phyloP scores from a whole-genome alignment of 92 coral and sea anemone species.

The Actinernus sp. region DNA sequence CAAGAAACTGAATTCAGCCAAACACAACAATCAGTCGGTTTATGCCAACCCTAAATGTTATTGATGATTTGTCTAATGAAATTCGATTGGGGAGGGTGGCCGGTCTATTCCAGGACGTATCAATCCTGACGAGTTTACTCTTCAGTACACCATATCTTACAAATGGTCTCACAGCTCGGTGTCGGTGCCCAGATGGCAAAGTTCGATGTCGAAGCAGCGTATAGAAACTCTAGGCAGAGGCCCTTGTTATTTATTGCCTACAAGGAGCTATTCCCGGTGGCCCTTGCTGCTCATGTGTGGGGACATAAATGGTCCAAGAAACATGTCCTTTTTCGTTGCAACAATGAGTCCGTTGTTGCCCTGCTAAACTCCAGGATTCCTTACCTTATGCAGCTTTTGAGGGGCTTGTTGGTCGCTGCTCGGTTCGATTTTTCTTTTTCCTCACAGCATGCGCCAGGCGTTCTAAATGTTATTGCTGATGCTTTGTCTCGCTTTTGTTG shows the following conservation, averaged over 20 bases:
- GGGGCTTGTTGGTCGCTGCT: not conserved
- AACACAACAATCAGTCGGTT: slow-evolving; percentile 2
- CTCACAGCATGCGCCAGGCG: not conserved
- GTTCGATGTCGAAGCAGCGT: no score
- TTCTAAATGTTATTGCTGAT: not conserved
- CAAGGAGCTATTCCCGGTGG: no score
- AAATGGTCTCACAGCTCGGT: no score
- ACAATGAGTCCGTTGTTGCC: no score
- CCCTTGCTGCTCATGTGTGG: no score
- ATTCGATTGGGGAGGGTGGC: slow-evolving; percentile 11
- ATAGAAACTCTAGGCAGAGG: no score
- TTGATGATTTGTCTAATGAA: slow-evolving; percentile 1
- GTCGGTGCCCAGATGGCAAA: no score
- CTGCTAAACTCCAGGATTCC: no score
- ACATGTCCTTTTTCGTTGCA: no score
- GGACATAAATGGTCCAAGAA: no score
- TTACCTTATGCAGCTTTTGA: no score
- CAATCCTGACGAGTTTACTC: not conserved
- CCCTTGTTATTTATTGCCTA: no score
- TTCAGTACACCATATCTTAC: slow-evolving; percentile 1
- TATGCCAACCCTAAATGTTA: not conserved
- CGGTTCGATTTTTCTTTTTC: not conserved
- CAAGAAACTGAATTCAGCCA: not conserved
- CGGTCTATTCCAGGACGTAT: slow-evolving; percentile 6
- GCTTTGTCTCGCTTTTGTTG: slow-evolving; percentile 8